phyloP scores from a whole-genome alignment of 2,797 vertebrate genomes.

The Spinus olivaceus region DNA sequence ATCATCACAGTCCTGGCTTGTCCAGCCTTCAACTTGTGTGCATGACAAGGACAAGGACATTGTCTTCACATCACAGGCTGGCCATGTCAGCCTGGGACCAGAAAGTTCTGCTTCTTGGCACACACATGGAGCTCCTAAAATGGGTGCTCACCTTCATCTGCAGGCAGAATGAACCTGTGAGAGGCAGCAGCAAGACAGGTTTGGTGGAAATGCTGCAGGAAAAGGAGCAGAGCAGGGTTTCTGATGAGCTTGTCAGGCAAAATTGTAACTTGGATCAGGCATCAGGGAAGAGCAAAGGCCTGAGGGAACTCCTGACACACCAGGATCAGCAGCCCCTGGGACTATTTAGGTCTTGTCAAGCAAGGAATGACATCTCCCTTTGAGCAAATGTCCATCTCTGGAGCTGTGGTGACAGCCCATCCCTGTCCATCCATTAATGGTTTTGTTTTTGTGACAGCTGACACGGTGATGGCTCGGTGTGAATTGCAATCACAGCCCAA shows the following conservation, averaged over 20 bases:
- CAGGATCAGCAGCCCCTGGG: not conserved
- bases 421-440: not conserved
- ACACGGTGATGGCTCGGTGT: not conserved
- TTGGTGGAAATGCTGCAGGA: not conserved
- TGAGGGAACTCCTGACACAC: not conserved
- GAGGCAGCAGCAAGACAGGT: not conserved
- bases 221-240: not conserved
- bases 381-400: not conserved
- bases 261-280: not conserved
- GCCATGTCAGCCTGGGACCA: not conserved
- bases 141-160: not conserved
- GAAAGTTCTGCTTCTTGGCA: not conserved
- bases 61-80: accelerated
- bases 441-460: slow-evolving; percentile 48
- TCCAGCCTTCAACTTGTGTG: not conserved
- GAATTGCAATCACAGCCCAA: slow-evolving; percentile 6
- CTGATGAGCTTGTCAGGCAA: not conserved
- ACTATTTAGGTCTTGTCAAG: not conserved
- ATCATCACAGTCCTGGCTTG: not conserved
- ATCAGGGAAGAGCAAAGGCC: not conserved
- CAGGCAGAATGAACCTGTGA: not conserved
- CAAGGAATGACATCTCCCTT: not conserved
- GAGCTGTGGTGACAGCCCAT: not conserved
- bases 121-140: not conserved
- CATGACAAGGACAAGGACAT: not conserved